Evolutionary conservation across 1,140 invertebrate species (phyloP).

Genomic region (Fopius arisanus): DNA sequence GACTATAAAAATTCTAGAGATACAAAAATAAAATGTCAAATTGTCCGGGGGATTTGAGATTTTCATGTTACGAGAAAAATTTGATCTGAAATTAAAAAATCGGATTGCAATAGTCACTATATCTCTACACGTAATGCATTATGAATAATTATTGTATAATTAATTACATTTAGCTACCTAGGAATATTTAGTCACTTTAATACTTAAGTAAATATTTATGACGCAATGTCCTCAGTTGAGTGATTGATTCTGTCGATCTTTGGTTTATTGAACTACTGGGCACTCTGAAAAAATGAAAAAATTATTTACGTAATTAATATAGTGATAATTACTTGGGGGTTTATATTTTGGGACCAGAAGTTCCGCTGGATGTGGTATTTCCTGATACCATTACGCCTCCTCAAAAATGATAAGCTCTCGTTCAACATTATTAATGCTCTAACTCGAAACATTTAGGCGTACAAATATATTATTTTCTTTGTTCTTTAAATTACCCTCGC

Average conservation of each 20-base stretch:
- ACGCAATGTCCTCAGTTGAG: neutral
- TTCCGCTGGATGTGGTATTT: neutral
- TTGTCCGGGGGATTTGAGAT: too few relatives aligned
- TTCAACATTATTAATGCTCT: neutral
- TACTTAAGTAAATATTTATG: neutral
- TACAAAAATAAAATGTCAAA: too few relatives aligned
- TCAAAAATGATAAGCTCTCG: neutral
- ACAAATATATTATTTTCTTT: neutral
- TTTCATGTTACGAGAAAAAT: too few relatives aligned
- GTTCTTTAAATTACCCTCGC: too few relatives aligned
- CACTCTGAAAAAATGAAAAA: conserved; percentile 38
- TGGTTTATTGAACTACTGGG: conserved; percentile 26
- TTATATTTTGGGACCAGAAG: neutral
- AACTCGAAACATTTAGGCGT: neutral
- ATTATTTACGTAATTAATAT: neutral
- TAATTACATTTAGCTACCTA: neutral
- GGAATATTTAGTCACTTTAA: neutral
- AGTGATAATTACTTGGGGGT: neutral
- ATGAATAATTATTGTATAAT: neutral
- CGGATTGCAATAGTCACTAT: too few relatives aligned
- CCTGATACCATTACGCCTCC: neutral
- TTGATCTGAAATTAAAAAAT: too few relatives aligned
- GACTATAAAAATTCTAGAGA: too few relatives aligned
- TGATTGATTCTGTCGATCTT: neutral
- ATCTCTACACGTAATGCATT: too few relatives aligned